Evolutionary conservation across 1,140 invertebrate species (phyloP).

Genomic region (Grapholita molesta): DNA sequence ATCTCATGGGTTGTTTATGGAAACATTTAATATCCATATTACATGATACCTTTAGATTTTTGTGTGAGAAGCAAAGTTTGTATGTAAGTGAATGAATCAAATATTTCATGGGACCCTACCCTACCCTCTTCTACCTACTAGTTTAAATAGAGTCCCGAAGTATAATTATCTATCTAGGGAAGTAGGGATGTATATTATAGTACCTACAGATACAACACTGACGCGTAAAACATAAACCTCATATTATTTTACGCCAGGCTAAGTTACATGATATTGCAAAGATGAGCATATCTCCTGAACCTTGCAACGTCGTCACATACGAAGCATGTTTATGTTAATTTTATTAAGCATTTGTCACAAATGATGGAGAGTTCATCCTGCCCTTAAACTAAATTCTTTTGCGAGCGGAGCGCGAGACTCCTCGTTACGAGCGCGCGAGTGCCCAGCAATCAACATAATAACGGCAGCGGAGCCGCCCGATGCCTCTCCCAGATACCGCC

Average conservation of each 20-base stretch:
- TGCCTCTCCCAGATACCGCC: neutral
- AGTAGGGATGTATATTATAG: no score
- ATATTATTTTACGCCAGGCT: neutral
- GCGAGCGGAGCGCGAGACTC: neutral
- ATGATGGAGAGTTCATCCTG: neutral
- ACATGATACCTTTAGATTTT: no score
- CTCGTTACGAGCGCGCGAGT: neutral
- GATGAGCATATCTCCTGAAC: neutral
- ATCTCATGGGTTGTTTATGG: neutral
- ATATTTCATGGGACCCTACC: no score
- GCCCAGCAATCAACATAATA: slow-evolving; percentile 1
- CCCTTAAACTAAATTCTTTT: neutral
- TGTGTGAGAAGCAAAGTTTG: no score
- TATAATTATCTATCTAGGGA: no score
- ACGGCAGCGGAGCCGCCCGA: neutral
- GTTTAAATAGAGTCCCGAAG: no score
- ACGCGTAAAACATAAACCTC: no score
- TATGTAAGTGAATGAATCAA: no score
- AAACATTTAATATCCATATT: neutral
- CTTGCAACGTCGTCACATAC: neutral
- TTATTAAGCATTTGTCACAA: neutral
- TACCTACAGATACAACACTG: no score
- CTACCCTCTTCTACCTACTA: no score
- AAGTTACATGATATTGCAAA: neutral
- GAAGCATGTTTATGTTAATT: neutral